Base-by-base conservation (phyloP, 2,888 invertebrate species). In the Helicoverpa assulta region DNA sequence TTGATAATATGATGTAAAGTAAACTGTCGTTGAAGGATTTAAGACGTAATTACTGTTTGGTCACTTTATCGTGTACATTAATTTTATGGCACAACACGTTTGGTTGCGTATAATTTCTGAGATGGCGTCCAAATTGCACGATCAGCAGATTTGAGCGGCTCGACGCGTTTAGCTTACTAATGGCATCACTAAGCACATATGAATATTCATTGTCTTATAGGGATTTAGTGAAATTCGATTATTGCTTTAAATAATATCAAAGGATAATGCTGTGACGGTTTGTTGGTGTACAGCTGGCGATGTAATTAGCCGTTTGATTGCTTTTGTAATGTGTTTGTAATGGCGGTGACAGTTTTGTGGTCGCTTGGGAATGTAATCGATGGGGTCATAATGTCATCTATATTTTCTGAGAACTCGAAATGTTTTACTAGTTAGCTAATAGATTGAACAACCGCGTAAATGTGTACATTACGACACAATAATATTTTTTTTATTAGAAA, bases 121-220 rank as follows among this genome's bases (percentile, higher is more conserved):
- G 70, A 65, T 59, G 57, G 62, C 68, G 63, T 53, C 72, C 67
- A 83, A 85, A 82, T 84, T 78, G 70, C 78, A 61, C 67, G 77
- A 84, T 84, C 77, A 67, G 64, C 63, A 71, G 73, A 79, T 83
- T 79, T 74, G 75, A 73, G 67, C 67, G 70, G 76, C 70, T 70
- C 77, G 59, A 82, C 74, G 81, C 80, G 69, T 82, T 76, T n/a
- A 62, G 67, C 72, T 78, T 76, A 81, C 76, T 87, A 89, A 88
- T 89, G 76, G 81, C 68, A 43, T 21, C 67, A 56, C 70, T 79
- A 77, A 81, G 78, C 64, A 72, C 69, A 68, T 73, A 79, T 86
- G 83, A 84, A 85, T 85, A 86, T 86, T 86, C 85, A 85, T 83
- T 81, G 73, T 84, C 74, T 81, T 78, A 76, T 78, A 86, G 80